Evolutionary conservation across 2,888 invertebrate species (phyloP).

Genomic region (Tetranychus truncatus): DNA sequence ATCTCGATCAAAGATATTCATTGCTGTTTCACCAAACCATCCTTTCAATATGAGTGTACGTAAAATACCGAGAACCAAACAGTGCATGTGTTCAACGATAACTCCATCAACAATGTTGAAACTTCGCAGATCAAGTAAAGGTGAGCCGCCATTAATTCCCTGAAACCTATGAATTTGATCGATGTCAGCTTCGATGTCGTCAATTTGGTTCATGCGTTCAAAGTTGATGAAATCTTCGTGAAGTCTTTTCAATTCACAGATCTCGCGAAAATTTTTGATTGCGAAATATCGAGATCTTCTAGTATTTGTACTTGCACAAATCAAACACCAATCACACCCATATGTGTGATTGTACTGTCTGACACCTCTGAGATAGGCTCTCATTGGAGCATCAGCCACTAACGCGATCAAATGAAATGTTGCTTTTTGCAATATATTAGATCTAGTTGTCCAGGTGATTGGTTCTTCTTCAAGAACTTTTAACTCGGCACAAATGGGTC

Average conservation of each 20-base stretch:
- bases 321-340: slow-evolving; percentile 1
- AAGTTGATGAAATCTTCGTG: not conserved
- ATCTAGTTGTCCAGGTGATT: not conserved
- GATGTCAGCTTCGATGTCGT: not conserved
- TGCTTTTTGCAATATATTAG: not conserved
- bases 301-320: not conserved
- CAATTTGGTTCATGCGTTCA: not conserved
- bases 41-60: not conserved
- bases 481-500: not conserved
- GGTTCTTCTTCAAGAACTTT: not conserved
- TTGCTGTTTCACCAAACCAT: not conserved
- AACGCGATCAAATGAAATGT: not conserved
- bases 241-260: not conserved
- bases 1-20: not conserved
- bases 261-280: not conserved
- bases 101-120: not conserved
- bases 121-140: not conserved
- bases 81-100: not conserved
- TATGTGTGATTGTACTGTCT: not conserved
- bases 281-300: not conserved
- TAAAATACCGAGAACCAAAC: not conserved
- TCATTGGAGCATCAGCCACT: slow-evolving; percentile 8
- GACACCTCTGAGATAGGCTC: not conserved
- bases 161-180: not conserved
- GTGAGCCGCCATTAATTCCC: not conserved